Percentiles rank a stretch among this genome's conserved stretches.
These are phyloP conservation scores for Drosophila setifemur DNA, from an alignment of 1,140 invertebrate genomes.

Conservation along the genomic window DNA sequence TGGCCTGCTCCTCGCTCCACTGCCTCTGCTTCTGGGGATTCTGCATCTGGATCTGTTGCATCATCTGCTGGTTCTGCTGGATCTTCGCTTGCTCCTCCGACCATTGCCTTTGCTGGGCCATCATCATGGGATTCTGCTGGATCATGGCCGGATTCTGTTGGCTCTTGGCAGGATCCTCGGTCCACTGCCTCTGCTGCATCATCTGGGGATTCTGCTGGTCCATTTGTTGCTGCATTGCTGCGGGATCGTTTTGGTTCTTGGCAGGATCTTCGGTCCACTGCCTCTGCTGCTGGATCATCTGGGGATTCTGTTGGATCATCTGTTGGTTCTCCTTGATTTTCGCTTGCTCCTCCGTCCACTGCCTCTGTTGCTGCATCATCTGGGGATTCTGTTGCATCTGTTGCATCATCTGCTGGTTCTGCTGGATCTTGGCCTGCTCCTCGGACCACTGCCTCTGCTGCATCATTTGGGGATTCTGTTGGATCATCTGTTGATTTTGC, in stretches of 20 bases:
- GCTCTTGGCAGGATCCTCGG: neutral
- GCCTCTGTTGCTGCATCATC: conserved; percentile 1
- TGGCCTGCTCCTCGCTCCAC: conserved; percentile 20
- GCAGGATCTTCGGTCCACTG: conserved; percentile 8
- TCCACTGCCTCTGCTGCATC: conserved; percentile 22
- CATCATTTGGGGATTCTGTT: neutral
- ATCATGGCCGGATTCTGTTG: too few species aligned
- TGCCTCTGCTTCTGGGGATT: conserved; percentile 4
- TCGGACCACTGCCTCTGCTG: conserved; percentile 21
- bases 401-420: conserved; percentile 1
- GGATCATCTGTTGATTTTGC: neutral
- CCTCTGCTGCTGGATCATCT: conserved; percentile 13
- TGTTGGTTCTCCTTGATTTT: conserved; percentile 1
- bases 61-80: conserved; percentile 1
- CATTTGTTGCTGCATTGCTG: too few species aligned
- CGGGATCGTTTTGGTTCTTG: too few species aligned
- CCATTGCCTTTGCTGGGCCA: conserved; percentile 2
- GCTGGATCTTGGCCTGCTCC: neutral
- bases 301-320: neutral
- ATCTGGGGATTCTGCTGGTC: neutral
- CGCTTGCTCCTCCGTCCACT: conserved; percentile 7
- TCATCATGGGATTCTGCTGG: neutral
- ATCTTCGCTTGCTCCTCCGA: neutral
- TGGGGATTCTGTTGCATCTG: conserved; percentile 6
- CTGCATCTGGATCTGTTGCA: conserved; percentile 1